Evolutionary conservation across 1,140 invertebrate species (phyloP), one percentile per base, ranked within the genome.

Genomic region (Adelges cooleyi): DNA sequence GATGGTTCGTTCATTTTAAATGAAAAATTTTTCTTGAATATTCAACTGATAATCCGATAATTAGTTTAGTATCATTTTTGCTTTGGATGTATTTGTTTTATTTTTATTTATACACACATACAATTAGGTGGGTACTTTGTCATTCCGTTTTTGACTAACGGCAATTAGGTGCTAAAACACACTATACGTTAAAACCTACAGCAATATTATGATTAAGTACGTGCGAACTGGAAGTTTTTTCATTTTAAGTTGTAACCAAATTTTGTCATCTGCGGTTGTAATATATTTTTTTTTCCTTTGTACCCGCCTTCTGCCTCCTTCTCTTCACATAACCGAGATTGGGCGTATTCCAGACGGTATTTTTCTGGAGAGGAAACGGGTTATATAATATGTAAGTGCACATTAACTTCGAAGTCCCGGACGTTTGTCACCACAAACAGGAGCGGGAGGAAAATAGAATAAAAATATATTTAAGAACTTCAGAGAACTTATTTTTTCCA

Each of bases 401-500:
- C 56, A 48, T 48, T 23, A 62, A 62, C 42, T 48, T 46, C 56
- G 56, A 33, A 48, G 44, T 46, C 56, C 53, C 25, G 56, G 42
- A 46, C 56, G 56, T 62, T 62, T 62, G 56, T 62, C 56, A 62
- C 56, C 40, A 20, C 56, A 33, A 25, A 29, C 25, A 9, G n/a
- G 56, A 42, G 42, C 22, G 42, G 27, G 33, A 17, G 56, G 46
- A 29, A 48, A 48, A 48, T 62, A 48, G 56, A 62, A 62, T 62
- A 62, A 62, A 62, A 62, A 62, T 62, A 62, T 62, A 62, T 62
- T 62, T 62, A 62, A 62, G 56, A 62, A 62, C 56, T 62, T 48
- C 42, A 25, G 38, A 29, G 56, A 62, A 62, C 56, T 62, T 48
- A 62, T 62, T 62, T 62, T 62, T 62, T 62, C 56, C 42, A 62